Conservation (phyloP, 2,113 vertebrate species). For the Oophaga pumilio region DNA sequence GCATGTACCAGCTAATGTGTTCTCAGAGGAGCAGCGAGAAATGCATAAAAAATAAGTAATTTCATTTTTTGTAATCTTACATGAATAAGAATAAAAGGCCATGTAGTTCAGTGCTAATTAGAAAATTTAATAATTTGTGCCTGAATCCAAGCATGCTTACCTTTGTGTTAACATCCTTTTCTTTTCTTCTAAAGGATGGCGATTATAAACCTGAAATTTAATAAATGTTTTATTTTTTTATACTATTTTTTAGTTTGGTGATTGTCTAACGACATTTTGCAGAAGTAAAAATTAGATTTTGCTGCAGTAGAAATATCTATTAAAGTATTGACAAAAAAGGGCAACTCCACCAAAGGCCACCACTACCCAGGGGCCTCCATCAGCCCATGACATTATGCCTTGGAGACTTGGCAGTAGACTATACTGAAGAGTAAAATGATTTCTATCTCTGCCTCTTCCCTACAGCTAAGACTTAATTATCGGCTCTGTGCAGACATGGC, state of each 20-base stretch:
- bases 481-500: neutral
- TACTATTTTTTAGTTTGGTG: neutral
- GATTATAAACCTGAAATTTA: neutral
- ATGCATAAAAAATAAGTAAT: neutral
- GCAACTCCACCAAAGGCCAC: neutral
- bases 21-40: neutral
- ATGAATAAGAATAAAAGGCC: neutral
- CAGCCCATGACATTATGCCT: neutral
- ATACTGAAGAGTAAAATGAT: neutral
- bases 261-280: neutral
- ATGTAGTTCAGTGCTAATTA: neutral
- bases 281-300: neutral
- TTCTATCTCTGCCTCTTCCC: neutral
- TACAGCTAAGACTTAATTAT: constrained; percentile 3
- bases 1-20: neutral
- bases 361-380: neutral
- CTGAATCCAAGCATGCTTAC: neutral
- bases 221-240: neutral
- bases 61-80: neutral
- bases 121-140: neutral
- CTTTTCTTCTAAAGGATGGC: no score
- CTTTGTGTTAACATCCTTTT: neutral
- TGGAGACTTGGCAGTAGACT: neutral
- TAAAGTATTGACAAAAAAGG: neutral
- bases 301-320: neutral